Percentiles rank a stretch among this genome's conserved stretches.
These are phyloP conservation scores for Tenualosa thibaudeaui DNA, from an alignment of 2,797 vertebrate species.

Conservation along the genomic window DNA sequence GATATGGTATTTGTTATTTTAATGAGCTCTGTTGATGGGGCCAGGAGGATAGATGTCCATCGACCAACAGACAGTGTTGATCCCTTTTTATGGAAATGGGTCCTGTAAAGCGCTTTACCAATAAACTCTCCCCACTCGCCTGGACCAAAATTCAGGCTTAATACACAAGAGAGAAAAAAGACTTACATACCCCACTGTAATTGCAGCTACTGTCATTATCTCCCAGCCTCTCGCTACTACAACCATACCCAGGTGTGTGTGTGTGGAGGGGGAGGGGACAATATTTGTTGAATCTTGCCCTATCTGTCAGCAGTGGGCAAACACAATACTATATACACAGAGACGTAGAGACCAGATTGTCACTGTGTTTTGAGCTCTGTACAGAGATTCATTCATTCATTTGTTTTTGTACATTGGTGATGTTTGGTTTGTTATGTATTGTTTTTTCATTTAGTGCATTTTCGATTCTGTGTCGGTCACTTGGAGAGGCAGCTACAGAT, in stretches of 20 bases:
- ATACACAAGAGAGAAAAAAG: background rate
- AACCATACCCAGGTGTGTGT: background rate
- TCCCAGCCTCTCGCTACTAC: background rate
- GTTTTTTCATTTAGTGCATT: no score
- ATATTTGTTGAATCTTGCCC: background rate
- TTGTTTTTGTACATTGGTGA: background rate
- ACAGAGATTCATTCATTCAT: background rate
- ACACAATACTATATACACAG: background rate
- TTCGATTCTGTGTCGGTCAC: no score
- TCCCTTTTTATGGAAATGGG: background rate
- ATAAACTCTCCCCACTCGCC: no score
- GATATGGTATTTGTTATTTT: background rate
- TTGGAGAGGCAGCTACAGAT: background rate
- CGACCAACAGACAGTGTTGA: background rate
- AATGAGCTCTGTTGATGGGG: background rate
- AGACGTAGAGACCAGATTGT: background rate
- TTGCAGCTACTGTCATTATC: background rate
- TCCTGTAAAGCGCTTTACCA: background rate
- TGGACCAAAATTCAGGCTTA: background rate
- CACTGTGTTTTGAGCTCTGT: background rate
- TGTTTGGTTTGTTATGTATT: background rate
- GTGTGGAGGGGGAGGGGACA: background rate
- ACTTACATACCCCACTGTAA: background rate
- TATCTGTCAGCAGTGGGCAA: background rate
- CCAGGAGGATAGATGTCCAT: constrained; percentile 10